Evolutionary conservation across 1,140 invertebrate species (phyloP), one percentile per base, ranked within the genome.

Genomic region (Mamestra configurata): DNA sequence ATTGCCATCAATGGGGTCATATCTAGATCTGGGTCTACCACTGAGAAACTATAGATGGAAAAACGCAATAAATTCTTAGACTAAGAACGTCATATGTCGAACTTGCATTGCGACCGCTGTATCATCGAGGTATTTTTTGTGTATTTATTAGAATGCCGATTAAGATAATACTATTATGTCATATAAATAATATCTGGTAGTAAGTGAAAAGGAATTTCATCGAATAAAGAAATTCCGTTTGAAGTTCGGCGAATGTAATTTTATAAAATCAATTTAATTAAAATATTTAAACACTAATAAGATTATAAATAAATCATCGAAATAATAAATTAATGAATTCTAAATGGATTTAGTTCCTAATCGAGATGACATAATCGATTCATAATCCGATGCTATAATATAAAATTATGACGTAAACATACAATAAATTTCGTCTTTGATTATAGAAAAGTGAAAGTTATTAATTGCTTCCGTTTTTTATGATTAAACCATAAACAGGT

Each of bases 401-500:
- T 40, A 11, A 53, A 51, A 20, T 57, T 57, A 40, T 73, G 51
- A 73, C 51, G 51, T 73, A 55, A 73, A 37, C 7, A 24, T 27
- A 31, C 20, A 57, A 73, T 35, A 73, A 73, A 57, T 55, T 20
- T 40, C 35, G 37, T 57, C 18, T 68, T 68, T 18, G 20, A 46
- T 49, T 40, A 13, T 31, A 35, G 1, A 37, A 57, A 57, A 57
- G 71, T 57, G 71, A 73, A 73, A 73, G 71, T 53, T 15, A 53
- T 57, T 55, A 57, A 73, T 73, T 40, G 10, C 51, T 73, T 73
- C 71, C 49, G 18, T 27, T 68, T 68, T 73, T 55, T 57, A 55
- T 57, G 24, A 72, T 35, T 15, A 24, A 35, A 51, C 64, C 7
- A 72, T 72, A 72, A 53, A 53, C 43, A 46, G 43, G 13, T 53